Base-by-base conservation (phyloP, 2,113 vertebrate genomes). In the Hepsetus odoe region DNA sequence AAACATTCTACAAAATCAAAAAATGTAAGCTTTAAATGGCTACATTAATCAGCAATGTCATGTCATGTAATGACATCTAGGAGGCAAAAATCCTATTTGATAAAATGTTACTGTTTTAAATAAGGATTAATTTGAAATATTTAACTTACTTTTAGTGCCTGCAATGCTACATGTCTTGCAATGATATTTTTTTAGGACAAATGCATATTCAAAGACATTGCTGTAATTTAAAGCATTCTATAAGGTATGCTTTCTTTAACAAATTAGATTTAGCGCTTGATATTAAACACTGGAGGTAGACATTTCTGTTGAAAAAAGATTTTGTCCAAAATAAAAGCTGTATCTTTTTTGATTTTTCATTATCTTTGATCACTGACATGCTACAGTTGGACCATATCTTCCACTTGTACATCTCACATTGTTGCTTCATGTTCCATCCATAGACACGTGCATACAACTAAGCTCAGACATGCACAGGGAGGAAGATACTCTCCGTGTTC, bases 341-440 rank as follows among this genome's bases (percentile, higher is more conserved):
- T 32, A 30, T n/a, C 13, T 42, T n/a, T n/a, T n/a, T n/a, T n/a
- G n/a, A n/a, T n/a, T n/a, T n/a, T n/a, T n/a, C n/a, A n/a, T n/a
- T 22, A 12, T 55, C 30, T 74, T 68, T 20, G 12, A 30, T 51
- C 67, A 18, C 61, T 78, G 40, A 68, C 58, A 65, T 59, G n/a
- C 42, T 72, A 72, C 32, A 18, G 62, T 74, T 62, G 73, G 26
- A 30, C 53, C 51, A 30, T 32, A 26, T 53, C 46, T 68, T 49
- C 32, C 59, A 18, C 18, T 73, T 1, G 5, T 24, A 33, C 30
- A 10, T 64, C 28, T 28, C 35, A 51, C 35, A 18, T 70, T 46
- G 24, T 5, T 13, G 33, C 59, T 32, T 33, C 16, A 51, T 42
- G 20, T 30, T n/a, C 6, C 4, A 35, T 30, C 32, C 73, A n/a